Conservation (phyloP, 2,888 invertebrate genomes). For the Diarsia dahlii region DNA sequence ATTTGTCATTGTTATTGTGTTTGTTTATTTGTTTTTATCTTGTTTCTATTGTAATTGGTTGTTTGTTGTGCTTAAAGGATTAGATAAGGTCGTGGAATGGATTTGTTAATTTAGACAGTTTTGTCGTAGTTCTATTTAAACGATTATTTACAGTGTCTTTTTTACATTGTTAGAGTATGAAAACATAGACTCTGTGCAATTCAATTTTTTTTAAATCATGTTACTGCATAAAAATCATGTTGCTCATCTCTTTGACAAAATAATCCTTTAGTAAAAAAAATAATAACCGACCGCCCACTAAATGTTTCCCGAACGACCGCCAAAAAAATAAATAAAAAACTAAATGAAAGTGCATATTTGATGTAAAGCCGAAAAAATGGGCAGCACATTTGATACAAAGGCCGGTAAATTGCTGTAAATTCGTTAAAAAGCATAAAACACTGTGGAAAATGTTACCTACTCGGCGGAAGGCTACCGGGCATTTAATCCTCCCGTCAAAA, state of each 20-base stretch:
- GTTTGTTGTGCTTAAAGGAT: constrained; percentile 37
- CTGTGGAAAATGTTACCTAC: constrained; percentile 56
- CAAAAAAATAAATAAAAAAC: not conserved
- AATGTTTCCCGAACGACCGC: constrained; percentile 14
- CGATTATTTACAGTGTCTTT: not conserved
- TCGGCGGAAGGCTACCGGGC: constrained; percentile 39
- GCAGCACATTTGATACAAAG: constrained; percentile 52
- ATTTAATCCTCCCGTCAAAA: constrained; percentile 63
- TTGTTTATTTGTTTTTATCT: constrained; percentile 62
- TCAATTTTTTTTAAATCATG: not conserved
- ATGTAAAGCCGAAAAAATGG: constrained; percentile 42
- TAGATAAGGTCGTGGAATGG: constrained; percentile 24
- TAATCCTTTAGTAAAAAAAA: constrained; percentile 23
- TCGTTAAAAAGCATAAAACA: constrained; percentile 59
- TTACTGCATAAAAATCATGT: too few species aligned
- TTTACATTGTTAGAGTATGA: too few species aligned
- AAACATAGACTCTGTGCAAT: not conserved
- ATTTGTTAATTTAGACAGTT: constrained; percentile 11
- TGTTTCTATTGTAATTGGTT: constrained; percentile 56
- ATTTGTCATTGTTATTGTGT: constrained; percentile 62
- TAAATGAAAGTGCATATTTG: constrained; percentile 41
- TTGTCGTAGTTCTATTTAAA: not conserved
- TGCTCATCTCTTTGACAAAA: not conserved
- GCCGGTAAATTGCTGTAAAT: constrained; percentile 52
- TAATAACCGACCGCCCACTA: constrained; percentile 21